A percentile compares a stretch with the other conserved stretches of the same genome.
Evolutionary conservation across 1,140 invertebrate species (phyloP).

Genomic region (Tribolium castaneum): DNA sequence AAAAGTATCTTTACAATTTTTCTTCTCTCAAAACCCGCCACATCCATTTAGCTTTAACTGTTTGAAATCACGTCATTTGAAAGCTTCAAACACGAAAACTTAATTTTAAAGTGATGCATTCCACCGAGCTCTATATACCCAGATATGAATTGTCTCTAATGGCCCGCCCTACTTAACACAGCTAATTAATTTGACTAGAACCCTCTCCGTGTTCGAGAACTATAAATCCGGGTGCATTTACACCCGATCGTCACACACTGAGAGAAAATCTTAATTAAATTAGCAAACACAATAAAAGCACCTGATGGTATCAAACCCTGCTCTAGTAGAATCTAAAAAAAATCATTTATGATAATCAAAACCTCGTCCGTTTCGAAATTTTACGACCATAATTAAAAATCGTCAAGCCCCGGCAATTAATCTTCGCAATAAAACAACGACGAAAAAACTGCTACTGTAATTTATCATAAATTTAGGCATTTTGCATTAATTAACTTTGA

Average conservation of each 20-base stretch:
- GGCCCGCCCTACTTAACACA: neutral
- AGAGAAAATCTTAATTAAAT: neutral
- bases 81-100: no score
- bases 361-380: neutral
- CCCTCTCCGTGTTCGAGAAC: neutral
- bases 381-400: slow-evolving; percentile 30
- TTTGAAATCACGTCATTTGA: no score
- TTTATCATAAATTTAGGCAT: slow-evolving; percentile 29
- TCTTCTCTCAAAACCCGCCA: no score
- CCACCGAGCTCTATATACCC: neutral
- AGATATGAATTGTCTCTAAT: neutral
- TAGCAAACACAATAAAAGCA: neutral
- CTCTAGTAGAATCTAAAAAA: neutral
- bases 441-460: slow-evolving; percentile 15
- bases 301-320: neutral
- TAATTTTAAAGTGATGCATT: no score
- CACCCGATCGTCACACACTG: neutral
- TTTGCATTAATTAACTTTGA: slow-evolving; percentile 36
- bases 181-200: neutral
- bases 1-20: no score
- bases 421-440: slow-evolving; percentile 32
- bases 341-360: slow-evolving; percentile 17
- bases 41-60: no score
- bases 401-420: slow-evolving; percentile 15
- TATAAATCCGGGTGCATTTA: slow-evolving; percentile 5